A percentile compares a stretch with the other conserved stretches of the same genome.
Evolutionary conservation across 1,140 invertebrate species (phyloP).

Genomic region (Drosophila sulfurigaster): DNA sequence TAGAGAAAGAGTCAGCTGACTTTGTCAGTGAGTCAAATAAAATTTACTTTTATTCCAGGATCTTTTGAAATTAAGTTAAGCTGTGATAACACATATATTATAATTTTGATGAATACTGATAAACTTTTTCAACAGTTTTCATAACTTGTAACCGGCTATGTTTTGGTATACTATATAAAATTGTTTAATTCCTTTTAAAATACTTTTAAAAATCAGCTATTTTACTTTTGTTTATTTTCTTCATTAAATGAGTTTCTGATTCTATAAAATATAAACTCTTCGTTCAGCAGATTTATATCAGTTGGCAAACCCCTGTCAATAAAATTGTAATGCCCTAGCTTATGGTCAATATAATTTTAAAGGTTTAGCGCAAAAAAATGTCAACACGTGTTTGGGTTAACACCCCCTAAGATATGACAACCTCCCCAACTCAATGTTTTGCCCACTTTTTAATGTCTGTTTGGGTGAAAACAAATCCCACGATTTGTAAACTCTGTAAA

Average conservation of each 20-base stretch:
- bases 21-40: no score
- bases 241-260: not conserved
- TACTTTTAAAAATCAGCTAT: not conserved
- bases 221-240: not conserved
- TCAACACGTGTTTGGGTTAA: constrained; percentile 39
- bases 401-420: constrained; percentile 20
- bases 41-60: no score
- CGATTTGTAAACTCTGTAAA: constrained; percentile 65
- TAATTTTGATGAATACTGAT: no score
- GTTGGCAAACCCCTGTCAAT: constrained; percentile 16
- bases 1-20: no score
- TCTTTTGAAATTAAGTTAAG: no score
- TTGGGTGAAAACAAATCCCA: constrained; percentile 58
- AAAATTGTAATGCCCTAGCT: constrained; percentile 24
- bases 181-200: no score
- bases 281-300: constrained; percentile 4
- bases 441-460: constrained; percentile 40
- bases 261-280: not conserved
- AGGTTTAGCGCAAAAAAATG: constrained; percentile 15
- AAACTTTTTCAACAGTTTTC: no score
- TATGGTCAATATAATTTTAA: constrained; percentile 18
- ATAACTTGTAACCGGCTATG: no score
- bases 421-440: constrained; percentile 4
- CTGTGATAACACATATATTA: no score
- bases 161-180: no score